Percentiles rank a stretch among this genome's conserved stretches.
These are phyloP conservation scores for Eurosta solidaginis DNA, from an alignment of 1,140 invertebrate species.

Conservation along the genomic window DNA sequence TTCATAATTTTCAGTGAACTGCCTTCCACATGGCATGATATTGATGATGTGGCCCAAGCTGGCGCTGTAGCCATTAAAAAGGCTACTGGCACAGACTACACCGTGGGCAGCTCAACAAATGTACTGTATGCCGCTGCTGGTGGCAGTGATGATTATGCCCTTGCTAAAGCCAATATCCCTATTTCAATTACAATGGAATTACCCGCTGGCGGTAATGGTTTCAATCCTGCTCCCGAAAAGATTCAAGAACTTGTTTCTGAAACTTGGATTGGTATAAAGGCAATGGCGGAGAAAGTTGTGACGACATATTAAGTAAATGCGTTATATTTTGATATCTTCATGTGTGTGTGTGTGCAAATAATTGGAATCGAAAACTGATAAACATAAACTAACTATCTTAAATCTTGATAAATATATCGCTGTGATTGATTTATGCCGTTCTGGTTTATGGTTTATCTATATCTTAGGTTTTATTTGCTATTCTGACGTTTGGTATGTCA, in stretches of 20 bases:
- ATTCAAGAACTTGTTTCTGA: conserved; percentile 69
- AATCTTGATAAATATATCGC: no score
- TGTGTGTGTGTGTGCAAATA: no score
- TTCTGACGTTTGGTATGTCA: no score
- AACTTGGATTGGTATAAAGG: conserved; percentile 74
- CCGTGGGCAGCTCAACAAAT: conserved; percentile 68
- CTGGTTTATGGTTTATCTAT: no score
- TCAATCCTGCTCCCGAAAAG: conserved; percentile 68
- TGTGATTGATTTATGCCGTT: no score
- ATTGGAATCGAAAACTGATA: no score
- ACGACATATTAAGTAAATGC: conserved; percentile 53
- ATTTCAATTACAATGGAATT: conserved; percentile 74
- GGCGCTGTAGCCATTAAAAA: conserved; percentile 60
- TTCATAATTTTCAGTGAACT: conserved; percentile 38
- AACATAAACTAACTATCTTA: no score
- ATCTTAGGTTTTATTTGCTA: no score
- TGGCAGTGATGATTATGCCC: conserved; percentile 72
- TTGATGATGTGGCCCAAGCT: conserved; percentile 59
- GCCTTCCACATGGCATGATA: conserved; percentile 49
- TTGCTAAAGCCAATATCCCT: conserved; percentile 64
- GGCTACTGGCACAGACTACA: conserved; percentile 63
- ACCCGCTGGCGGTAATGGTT: conserved; percentile 68
- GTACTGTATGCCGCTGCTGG: conserved; percentile 64
- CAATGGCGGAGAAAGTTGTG: conserved; percentile 51
- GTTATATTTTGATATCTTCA: no score